These are phyloP conservation scores for Toxotes jaculatrix DNA, from an alignment of 2,113 vertebrate species.

Conservation along the genomic window DNA sequence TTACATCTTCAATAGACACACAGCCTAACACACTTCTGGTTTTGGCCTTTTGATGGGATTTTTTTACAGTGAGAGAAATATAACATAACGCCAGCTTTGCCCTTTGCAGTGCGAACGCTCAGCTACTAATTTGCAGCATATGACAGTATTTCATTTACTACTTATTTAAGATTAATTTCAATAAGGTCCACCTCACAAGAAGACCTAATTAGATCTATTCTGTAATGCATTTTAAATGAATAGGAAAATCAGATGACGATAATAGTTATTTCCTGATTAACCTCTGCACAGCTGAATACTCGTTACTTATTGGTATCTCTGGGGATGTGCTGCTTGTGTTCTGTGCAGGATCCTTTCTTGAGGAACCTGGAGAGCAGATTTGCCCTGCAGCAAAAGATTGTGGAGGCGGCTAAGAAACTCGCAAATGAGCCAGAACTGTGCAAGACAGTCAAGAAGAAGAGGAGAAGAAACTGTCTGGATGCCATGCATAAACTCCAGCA, in stretches of 20 bases:
- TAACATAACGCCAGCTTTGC: no score
- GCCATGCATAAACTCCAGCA: slow-evolving; percentile 94
- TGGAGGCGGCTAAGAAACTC: slow-evolving; percentile 96
- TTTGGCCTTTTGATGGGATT: not conserved
- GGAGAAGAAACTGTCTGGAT: slow-evolving; percentile 93
- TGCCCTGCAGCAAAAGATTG: slow-evolving; percentile 94
- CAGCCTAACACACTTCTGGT: not conserved
- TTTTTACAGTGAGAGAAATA: not conserved
- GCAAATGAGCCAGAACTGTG: slow-evolving; percentile 91
- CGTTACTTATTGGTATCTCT: not conserved
- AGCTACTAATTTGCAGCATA: not conserved
- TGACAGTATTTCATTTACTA: not conserved
- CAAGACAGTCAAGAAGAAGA: slow-evolving; percentile 95
- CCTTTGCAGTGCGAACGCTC: not conserved
- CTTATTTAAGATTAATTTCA: not conserved
- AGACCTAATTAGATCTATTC: not conserved
- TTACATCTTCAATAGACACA: not conserved
- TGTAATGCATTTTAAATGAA: not conserved
- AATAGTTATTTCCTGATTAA: not conserved
- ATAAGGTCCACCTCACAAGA: not conserved
- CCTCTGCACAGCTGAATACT: not conserved
- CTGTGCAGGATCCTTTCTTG: slow-evolving; percentile 89
- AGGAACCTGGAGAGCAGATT: slow-evolving; percentile 96
- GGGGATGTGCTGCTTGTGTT: slow-evolving; percentile 11
- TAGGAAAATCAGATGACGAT: not conserved